Evolutionary conservation across 2,113 vertebrate genomes (phyloP).

Genomic region (Gallinago jamesoni): DNA sequence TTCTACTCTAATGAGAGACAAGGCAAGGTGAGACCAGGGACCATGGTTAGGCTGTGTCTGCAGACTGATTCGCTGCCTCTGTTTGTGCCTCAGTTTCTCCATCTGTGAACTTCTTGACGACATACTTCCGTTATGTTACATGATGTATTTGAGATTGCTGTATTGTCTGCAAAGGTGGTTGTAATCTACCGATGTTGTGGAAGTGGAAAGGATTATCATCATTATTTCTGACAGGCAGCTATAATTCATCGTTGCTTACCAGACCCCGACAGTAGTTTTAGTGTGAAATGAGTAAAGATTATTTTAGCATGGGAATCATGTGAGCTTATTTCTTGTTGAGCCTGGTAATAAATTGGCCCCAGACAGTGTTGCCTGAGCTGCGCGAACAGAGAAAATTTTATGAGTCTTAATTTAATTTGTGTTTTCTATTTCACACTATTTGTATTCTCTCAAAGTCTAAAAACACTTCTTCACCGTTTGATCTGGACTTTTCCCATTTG

Average conservation of each 20-base stretch:
- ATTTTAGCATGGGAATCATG: neutral
- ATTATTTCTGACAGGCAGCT: slow-evolving; percentile 56
- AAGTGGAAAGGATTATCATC: slow-evolving; percentile 47
- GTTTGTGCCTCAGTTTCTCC: slow-evolving; percentile 20
- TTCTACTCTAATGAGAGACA: neutral
- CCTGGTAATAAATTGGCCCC: slow-evolving; percentile 39
- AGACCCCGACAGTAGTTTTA: slow-evolving; percentile 44
- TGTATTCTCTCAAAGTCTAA: slow-evolving; percentile 27
- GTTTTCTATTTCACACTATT: slow-evolving; percentile 5
- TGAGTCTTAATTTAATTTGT: slow-evolving; percentile 50
- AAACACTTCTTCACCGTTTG: neutral
- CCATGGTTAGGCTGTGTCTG: neutral
- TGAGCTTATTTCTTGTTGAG: slow-evolving; percentile 46
- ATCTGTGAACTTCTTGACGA: neutral
- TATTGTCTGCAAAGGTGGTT: neutral
- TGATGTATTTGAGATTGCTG: neutral
- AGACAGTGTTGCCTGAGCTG: slow-evolving; percentile 27
- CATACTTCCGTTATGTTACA: neutral
- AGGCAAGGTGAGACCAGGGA: neutral
- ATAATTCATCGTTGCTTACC: slow-evolving; percentile 47
- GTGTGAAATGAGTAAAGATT: slow-evolving; percentile 54
- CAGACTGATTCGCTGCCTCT: neutral
- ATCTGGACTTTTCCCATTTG: neutral
- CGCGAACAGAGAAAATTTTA: slow-evolving; percentile 1
- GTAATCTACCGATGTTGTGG: neutral